Base-by-base conservation (phyloP, 2,797 vertebrate species). In the Sylvilagus floridanus region DNA sequence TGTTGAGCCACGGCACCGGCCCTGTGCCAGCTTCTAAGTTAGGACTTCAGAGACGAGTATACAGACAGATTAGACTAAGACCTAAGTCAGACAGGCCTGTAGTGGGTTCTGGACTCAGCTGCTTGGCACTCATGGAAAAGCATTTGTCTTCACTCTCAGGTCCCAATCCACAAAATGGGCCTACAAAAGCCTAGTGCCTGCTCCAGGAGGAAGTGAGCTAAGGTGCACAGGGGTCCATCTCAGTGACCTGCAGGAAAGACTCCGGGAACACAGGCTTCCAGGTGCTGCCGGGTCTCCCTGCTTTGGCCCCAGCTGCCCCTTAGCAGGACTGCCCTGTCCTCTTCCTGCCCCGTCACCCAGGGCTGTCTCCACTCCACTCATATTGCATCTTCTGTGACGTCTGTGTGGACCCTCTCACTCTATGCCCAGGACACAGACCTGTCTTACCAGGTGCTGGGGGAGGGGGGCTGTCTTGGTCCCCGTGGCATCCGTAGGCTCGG, bases 331-430 rank as follows among this genome's bases (percentile, higher is more conserved):
- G 5, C 28, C 8, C 12, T 52, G 2, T 6, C 14, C 10, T 16
- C 30, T 19, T 42, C 16, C 22, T 62, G 30, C 4, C 0, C 1
- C 4, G 2, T 66, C 13, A 26, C 4, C 12, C 57, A 57, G 0
- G 3, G 14, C 77, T 14, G 76, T 37, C n/a, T 79, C 63, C 21
- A 68, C 14, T 68, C 10, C 35, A 4, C 13, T 73, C 35, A n/a
- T 7, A 63, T 72, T 19, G 37, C 7, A 13, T 63, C 21, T 30
- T 65, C 62, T 12, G 4, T 4, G 35, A 72, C 52, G 26, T 14
- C 63, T 87, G 68, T 83, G 52, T 66, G 52, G 19, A 16, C 13
- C 30, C 52, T n/a, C 54, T 30, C 30, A 32, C 4, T 4, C 32
- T 50, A 42, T 42, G 32, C 65, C 47, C 7, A 0, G 71, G 32